Base-by-base conservation (phyloP, 2,797 vertebrate genomes). In the Prunella strophiata region DNA sequence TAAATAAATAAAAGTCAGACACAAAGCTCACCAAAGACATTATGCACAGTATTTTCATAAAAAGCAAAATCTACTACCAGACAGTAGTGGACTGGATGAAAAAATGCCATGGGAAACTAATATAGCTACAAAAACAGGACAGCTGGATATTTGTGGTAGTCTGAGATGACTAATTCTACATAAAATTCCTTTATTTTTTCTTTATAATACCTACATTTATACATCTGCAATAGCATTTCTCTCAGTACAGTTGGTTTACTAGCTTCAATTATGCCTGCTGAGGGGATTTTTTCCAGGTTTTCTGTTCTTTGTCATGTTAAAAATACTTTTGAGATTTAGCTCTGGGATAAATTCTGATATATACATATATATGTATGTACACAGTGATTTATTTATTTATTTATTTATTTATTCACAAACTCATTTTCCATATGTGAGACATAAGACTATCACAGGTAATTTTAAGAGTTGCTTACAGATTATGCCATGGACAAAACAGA, bases 291-390 rank as follows among this genome's bases (percentile, higher is more conserved):
- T 87, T 57, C 55, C 45, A 91, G 32, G 20, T 67, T 63, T 87
- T 62, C 21, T 82, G 25, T 32, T 68, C 38, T 84, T 85, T 81
- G 23, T 20, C 29, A 67, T 25, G 48, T 78, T 76, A 59, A 88
- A 96, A 91, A 54, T 30, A 12, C 5, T 73, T 91, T 61, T 70
- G 48, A 91, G 42, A n/a, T 58, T 52, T 59, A 82, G 16, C 29
- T 87, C 55, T 72, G 25, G 21, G 13, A 86, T 59, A 76, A 62
- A 66, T 86, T 88, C 52, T 57, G n/a, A 45, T 5, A 25, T 1
- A 30, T 15, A 66, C 4, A 32, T 13, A 25, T 3, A 21, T 2
- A 29, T 2, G 13, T 4, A 70, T 11, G 27, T 22, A 32, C 1
- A 59, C 5, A 13, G 19, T 19, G 12, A 52, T 42, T 42, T 19